Percentiles rank a stretch among this genome's conserved stretches.
phyloP scores from a whole-genome alignment of 2,113 vertebrate genomes.

The Tonatia bakeri region DNA sequence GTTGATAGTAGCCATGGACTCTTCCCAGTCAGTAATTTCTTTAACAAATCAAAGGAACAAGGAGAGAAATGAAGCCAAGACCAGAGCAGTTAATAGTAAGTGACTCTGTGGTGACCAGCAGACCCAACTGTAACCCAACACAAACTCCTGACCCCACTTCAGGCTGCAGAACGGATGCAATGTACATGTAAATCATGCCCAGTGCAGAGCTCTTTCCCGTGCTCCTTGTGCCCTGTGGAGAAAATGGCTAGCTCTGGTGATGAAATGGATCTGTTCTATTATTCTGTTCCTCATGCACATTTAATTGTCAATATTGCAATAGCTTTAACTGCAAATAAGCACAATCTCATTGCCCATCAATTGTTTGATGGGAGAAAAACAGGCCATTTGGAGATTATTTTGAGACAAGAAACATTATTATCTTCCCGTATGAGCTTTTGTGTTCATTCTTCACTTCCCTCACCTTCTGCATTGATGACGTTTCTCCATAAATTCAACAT shows the following conservation, averaged over 20 bases:
- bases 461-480: conserved; percentile 6
- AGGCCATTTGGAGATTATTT: conserved; percentile 71
- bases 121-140: not conserved
- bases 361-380: conserved; percentile 70
- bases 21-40: not conserved
- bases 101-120: not conserved
- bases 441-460: conserved; percentile 54
- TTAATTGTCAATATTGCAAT: conserved; percentile 78
- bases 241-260: conserved; percentile 72
- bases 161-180: not conserved
- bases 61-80: not conserved
- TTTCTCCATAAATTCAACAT: conserved; percentile 50
- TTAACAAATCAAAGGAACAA: not conserved
- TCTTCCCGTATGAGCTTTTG: conserved; percentile 45
- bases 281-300: conserved; percentile 64
- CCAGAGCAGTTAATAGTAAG: not conserved
- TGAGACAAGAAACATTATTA: conserved; percentile 58
- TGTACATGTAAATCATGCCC: not conserved
- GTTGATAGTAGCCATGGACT: not conserved
- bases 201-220: not conserved
- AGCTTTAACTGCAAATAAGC: conserved; percentile 81
- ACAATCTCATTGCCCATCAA: conserved; percentile 77
- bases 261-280: conserved; percentile 74
- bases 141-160: not conserved
- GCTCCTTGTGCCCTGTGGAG: conserved; percentile 9